Evolutionary conservation across 2,797 vertebrate species (phyloP), one percentile per base, ranked within the genome.

Genomic region (Notolepis coatsorum): DNA sequence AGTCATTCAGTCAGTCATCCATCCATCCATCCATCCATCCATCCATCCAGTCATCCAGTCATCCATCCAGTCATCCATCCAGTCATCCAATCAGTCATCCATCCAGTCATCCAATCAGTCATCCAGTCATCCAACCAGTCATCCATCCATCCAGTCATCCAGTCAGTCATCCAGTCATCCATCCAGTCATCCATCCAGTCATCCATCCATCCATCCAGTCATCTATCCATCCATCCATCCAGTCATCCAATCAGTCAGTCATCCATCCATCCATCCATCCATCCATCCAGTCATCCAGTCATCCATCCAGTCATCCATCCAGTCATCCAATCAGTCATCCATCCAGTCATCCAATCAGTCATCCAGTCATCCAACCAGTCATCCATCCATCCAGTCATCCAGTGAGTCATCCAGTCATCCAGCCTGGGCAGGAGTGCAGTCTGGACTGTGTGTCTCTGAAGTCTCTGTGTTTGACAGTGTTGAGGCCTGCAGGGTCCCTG

Each of bases 391-490:
- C 10, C 35, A 31, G 30, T 10, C 5, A 31, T 7, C 4, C n/a
- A 42, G 7, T 2, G 6, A 82, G 68, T 54, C 73, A 65, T 65
- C 57, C 61, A 73, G 68, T 53, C 61, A 69, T 66, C 3, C 62
- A 76, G 71, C 69, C 68, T 74, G 52, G 51, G 53, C 72, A 75
- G 67, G 73, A 80, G 82, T 83, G 81, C 80, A 80, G 39, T 10
- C n/a, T 80, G 73, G 80, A 75, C 73, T 73, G 75, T 68, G 8
- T 48, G 75, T 37, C 82, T 88, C 86, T 87, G 85, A 87, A 88
- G 86, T 86, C 21, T 9, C 18, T 8, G 49, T 30, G 76, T 77
- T 61, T 81, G 84, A 82, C 80, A 85, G 87, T 82, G 67, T 81
- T 81, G 77, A 73, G 80, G 79, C 84, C 85, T 43, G 72, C 78